These are phyloP conservation scores for Agonopterix arenella DNA, from an alignment of 2,888 invertebrate genomes.

Conservation along the genomic window DNA sequence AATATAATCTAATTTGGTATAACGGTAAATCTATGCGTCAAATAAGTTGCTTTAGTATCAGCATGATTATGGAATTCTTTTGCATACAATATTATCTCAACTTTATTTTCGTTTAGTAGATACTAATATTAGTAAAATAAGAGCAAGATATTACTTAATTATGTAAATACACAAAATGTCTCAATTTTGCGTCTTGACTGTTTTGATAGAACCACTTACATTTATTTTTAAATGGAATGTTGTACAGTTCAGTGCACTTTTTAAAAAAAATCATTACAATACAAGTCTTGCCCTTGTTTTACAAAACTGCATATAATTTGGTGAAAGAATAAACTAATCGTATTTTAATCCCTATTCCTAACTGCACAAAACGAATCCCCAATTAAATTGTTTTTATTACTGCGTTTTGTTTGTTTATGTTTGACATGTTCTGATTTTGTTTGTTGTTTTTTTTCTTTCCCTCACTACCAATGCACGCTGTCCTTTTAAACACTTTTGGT, in stretches of 20 bases:
- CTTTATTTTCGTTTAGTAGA: slow-evolving; percentile 45
- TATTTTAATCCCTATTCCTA: slow-evolving; percentile 68
- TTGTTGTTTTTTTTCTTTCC: slow-evolving; percentile 72
- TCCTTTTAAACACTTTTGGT: slow-evolving; percentile 63
- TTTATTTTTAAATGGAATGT: no score
- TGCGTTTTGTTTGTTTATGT: slow-evolving; percentile 63
- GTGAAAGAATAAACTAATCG: slow-evolving; percentile 69
- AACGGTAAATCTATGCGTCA: slow-evolving; percentile 1
- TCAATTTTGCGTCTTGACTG: neutral
- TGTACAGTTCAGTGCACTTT: neutral
- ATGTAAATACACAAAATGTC: neutral
- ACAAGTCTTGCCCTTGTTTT: slow-evolving; percentile 57
- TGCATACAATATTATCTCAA: slow-evolving; percentile 39
- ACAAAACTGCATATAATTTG: slow-evolving; percentile 46
- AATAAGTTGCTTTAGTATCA: slow-evolving; percentile 19
- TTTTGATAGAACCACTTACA: no score
- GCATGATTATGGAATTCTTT: slow-evolving; percentile 56
- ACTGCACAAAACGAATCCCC: slow-evolving; percentile 57
- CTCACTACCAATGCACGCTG: slow-evolving; percentile 69
- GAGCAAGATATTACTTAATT: slow-evolving; percentile 49
- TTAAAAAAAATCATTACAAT: neutral
- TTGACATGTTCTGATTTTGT: slow-evolving; percentile 73
- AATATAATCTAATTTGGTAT: slow-evolving; percentile 9
- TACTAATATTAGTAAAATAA: slow-evolving; percentile 49
- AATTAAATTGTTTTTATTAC: slow-evolving; percentile 35